A percentile compares a stretch with the other conserved stretches of the same genome.
Conservation (phyloP, 2,113 vertebrate genomes). For the Opisthocomus hoazin region DNA sequence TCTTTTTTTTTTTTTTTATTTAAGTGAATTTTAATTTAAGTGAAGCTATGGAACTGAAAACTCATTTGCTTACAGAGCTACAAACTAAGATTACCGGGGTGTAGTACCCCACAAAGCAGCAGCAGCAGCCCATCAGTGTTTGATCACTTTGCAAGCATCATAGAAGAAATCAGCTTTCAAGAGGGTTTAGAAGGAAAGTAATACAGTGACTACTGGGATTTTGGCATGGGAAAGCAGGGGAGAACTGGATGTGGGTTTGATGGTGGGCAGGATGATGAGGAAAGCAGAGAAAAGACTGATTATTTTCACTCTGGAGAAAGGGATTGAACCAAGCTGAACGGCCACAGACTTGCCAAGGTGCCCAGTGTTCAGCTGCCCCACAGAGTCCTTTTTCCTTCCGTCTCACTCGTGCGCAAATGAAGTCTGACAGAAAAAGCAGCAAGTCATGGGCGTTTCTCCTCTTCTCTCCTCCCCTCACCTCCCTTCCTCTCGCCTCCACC, state of each 20-base stretch:
- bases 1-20: background rate
- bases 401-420: background rate
- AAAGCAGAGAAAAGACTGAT: background rate
- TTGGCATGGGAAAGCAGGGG: background rate
- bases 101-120: background rate
- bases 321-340: background rate
- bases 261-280: background rate
- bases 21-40: background rate
- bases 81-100: background rate
- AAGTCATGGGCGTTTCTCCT: too few relatives aligned
- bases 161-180: background rate
- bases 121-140: background rate
- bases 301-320: background rate
- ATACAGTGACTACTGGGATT: background rate
- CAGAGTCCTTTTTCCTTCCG: background rate
- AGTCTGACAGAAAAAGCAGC: background rate
- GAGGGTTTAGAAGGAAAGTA: background rate
- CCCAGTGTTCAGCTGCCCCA: fast-evolving
- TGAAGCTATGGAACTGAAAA: background rate
- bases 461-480: background rate
- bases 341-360: background rate
- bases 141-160: background rate
- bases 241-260: background rate
- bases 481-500: background rate
- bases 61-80: background rate